Base-by-base conservation (phyloP, 2,888 invertebrate species). In the Furcula furcula region DNA sequence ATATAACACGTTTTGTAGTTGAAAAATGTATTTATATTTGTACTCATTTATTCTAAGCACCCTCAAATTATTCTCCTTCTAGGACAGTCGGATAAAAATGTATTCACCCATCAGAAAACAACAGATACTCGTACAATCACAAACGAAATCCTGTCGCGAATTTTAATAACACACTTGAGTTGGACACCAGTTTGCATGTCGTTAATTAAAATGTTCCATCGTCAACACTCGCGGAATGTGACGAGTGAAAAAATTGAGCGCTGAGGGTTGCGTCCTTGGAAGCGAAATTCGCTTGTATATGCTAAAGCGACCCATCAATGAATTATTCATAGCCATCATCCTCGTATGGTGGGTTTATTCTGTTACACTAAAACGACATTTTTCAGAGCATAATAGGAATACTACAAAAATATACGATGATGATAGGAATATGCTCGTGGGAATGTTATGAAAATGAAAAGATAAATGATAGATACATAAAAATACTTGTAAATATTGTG, bases 281-380 rank as follows among this genome's bases (percentile, higher is more conserved):
- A 40, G 38, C 21, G 31, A 62, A 65, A 65, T 71, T 62, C 50
- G 61, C 46, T 50, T 36, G 65, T 61, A 55, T 63, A 74, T 66
- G 69, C 66, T 68, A 75, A 59, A 66, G 53, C 53, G 51, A 41
- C 43, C 47, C 42, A 13, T 30, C 32, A 37, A 66, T 82, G 76
- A 74, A 81, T 82, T 50, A 80, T 81, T 73, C 66, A 73, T 59
- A 36, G 26, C 29, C 29, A 38, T 46, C 52, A 41, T 35, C 40
- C 47, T 52, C 50, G 42, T 46, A 44, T 59, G 36, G 48, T 43
- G 46, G 45, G 44, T 55, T 53, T 59, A 55, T 54, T 55, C 50
- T 42, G 52, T 46, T 46, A 34, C 31, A 25, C 16, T 42, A 40
- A 35, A 19, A 46, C 38, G 42, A 41, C 34, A 6, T n/a, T 14